A percentile compares a stretch with the other conserved stretches of the same genome.
Evolutionary conservation across 1,140 invertebrate species (phyloP).

Genomic region (Batillaria attramentaria): DNA sequence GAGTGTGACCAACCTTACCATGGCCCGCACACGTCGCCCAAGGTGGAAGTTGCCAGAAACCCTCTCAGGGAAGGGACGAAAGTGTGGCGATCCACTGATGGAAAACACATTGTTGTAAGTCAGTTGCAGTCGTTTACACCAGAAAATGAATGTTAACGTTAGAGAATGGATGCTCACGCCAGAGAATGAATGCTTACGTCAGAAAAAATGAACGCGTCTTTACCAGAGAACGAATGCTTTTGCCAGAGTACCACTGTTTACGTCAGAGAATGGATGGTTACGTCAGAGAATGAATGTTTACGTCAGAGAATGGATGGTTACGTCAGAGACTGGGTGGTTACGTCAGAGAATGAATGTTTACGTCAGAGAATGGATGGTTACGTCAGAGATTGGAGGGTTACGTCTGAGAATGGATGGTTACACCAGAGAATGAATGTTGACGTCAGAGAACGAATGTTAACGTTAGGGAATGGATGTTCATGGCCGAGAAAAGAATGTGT

Average conservation of each 20-base stretch:
- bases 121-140: too few relatives aligned
- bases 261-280: not conserved
- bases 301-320: not conserved
- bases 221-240: not conserved
- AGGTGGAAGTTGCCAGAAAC: not conserved
- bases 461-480: too few relatives aligned
- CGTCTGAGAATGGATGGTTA: too few relatives aligned
- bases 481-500: too few relatives aligned
- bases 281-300: not conserved
- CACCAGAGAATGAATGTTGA: too few relatives aligned
- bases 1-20: not conserved
- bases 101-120: conserved; percentile 15
- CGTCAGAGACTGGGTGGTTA: too few relatives aligned
- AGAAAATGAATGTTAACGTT: too few relatives aligned
- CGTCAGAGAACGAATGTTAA: too few relatives aligned
- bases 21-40: not conserved
- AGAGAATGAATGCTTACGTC: not conserved
- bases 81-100: conserved; percentile 1
- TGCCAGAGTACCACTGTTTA: not conserved
- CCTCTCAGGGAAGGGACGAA: not conserved
- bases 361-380: not conserved
- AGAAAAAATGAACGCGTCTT: not conserved
- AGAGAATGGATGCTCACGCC: too few relatives aligned
- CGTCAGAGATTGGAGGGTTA: too few relatives aligned
- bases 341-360: not conserved